phyloP scores from a whole-genome alignment of 2,888 invertebrate species.

The Sylvicola fuscatus region DNA sequence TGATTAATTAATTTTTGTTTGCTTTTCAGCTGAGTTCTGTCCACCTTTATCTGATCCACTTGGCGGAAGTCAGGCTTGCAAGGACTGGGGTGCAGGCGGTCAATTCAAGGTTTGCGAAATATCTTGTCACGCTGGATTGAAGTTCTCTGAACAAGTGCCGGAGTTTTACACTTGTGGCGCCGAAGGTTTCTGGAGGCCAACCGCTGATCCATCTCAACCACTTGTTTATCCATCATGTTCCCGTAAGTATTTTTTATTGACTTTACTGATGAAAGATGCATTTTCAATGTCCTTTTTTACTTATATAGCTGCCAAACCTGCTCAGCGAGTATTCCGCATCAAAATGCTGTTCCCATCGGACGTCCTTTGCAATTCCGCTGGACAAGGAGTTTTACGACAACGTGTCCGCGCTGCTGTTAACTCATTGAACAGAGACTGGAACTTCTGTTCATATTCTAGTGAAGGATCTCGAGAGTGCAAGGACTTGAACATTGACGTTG shows the following conservation, averaged over 20 bases:
- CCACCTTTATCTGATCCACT: slow-evolving; percentile 73
- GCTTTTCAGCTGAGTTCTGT: slow-evolving; percentile 77
- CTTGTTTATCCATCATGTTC: slow-evolving; percentile 84
- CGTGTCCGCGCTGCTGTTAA: slow-evolving; percentile 78
- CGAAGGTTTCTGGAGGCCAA: slow-evolving; percentile 94
- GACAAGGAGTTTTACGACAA: slow-evolving; percentile 76
- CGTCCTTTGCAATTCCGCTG: slow-evolving; percentile 90
- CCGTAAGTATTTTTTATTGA: slow-evolving; percentile 31
- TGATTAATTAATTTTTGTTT: too few species aligned
- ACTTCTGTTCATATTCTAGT: slow-evolving; percentile 80
- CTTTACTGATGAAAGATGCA: not conserved
- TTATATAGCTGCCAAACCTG: slow-evolving; percentile 59
- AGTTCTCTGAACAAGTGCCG: slow-evolving; percentile 86
- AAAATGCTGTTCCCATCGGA: slow-evolving; percentile 90
- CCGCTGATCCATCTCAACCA: slow-evolving; percentile 53
- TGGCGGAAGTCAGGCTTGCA: slow-evolving; percentile 79
- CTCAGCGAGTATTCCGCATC: slow-evolving; percentile 87
- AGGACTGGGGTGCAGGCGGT: slow-evolving; percentile 91
- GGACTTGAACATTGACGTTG: slow-evolving; percentile 75
- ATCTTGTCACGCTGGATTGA: slow-evolving; percentile 60
- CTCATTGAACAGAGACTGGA: slow-evolving; percentile 85
- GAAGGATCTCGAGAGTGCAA: slow-evolving; percentile 74
- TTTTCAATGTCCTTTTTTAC: slow-evolving; percentile 1
- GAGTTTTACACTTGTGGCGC: slow-evolving; percentile 96
- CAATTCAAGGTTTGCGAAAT: slow-evolving; percentile 90